Percentiles rank a stretch among this genome's conserved stretches.
Evolutionary conservation across 2,888 invertebrate species (phyloP).

Genomic region (Tinea pellionella): DNA sequence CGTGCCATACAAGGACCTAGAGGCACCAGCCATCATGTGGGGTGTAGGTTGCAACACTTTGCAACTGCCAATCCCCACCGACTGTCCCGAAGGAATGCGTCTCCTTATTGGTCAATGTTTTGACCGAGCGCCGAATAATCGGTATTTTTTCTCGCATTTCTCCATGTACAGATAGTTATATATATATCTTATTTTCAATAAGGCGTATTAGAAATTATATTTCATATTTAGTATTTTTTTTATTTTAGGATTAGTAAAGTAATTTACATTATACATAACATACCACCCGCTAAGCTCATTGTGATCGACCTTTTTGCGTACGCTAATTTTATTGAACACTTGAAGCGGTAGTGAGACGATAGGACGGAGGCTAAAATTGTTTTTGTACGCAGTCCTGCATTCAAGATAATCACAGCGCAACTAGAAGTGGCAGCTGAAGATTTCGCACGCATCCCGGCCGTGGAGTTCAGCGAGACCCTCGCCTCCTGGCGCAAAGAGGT

Average conservation of each 20-base stretch:
- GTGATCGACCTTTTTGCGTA: too few relatives aligned
- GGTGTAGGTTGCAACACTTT: slow-evolving; percentile 96
- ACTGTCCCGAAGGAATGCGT: slow-evolving; percentile 90
- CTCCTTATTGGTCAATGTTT: slow-evolving; percentile 92
- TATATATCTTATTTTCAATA: not conserved
- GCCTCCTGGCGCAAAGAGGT: slow-evolving; percentile 90
- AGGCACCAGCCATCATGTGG: slow-evolving; percentile 97
- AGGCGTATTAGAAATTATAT: not conserved
- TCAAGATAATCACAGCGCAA: slow-evolving; percentile 89
- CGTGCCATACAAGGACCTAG: slow-evolving; percentile 86
- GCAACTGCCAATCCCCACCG: slow-evolving; percentile 89
- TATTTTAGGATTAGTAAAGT: not conserved
- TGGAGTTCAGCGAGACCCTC: slow-evolving; percentile 86
- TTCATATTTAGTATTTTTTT: too few relatives aligned
- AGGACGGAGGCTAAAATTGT: too few relatives aligned
- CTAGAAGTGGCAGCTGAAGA: slow-evolving; percentile 91
- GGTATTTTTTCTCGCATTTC: slow-evolving; percentile 35
- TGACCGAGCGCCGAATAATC: slow-evolving; percentile 88
- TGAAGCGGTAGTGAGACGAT: too few relatives aligned
- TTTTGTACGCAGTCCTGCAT: slow-evolving; percentile 36
- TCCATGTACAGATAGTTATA: too few relatives aligned
- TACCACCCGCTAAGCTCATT: too few relatives aligned
- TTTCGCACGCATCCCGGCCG: slow-evolving; percentile 71
- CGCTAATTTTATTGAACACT: too few relatives aligned
- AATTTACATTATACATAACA: not conserved